Base-by-base conservation (phyloP, 1,140 invertebrate species). In the Hyposmocoma kahamanoa region DNA sequence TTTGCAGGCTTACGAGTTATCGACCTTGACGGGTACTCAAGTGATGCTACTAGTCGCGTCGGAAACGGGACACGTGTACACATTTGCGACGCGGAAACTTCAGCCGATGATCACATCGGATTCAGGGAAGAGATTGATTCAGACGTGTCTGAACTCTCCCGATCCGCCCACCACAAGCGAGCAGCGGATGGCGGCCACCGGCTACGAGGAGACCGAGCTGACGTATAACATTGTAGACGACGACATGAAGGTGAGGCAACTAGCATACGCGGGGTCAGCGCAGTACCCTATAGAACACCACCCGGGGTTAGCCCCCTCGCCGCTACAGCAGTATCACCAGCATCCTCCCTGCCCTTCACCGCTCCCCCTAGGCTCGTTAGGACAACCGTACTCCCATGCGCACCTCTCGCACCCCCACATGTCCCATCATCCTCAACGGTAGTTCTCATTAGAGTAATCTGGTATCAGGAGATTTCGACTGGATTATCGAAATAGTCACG, bases 71-170 rank as follows among this genome's bases (percentile, higher is more conserved):
- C 98, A 99, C 88, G 98, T 99, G 61, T 99, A 99, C 88, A 99
- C 98, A 41, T 99, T 99, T 89, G 98, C 98, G 22, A 99, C 98
- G 39, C 90, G 97, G 47, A 99, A 99, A 86, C 89, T 99, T 32
- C 97, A 99, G 84, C 98, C 98, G 42, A 99, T 99, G 97, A 99
- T 99, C 77, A 98, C 97, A 11, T 98, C 96, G 63, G 98, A 99
- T 73, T 96, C 97, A 47, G 98, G 98, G 39, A 99, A 99, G 86
- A 94, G 96, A 38, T 89, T 99, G 39, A 99, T 99, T 70, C 98
- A 99, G 87, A 98, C 97, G 45, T 99, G 98, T 86, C 90, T 99
- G 20, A 99, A 99, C 86, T 97, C 97, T 36, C 98, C 98, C 21
- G 97, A 99, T 83, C 95, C 96, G 41, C 94, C 94, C 42, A 94